Percentiles rank a stretch among this genome's conserved stretches.
These are phyloP conservation scores for Delia radicum DNA, from an alignment of 1,140 invertebrate genomes.

Conservation along the genomic window DNA sequence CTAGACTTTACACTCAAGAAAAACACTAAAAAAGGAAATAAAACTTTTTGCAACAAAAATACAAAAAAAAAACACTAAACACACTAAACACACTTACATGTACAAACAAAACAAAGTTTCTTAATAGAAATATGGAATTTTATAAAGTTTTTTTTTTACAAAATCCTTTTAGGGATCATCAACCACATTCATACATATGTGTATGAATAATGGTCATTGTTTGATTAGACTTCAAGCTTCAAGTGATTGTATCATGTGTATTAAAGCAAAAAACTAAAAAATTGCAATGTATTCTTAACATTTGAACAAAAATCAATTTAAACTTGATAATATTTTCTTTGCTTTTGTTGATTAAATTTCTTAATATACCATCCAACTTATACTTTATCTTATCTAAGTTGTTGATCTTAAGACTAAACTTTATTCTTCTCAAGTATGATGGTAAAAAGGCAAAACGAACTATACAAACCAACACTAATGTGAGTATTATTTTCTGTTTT, in stretches of 20 bases:
- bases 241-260: no score
- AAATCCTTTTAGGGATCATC: not conserved
- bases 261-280: not conserved
- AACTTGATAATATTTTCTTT: not conserved
- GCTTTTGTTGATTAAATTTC: not conserved
- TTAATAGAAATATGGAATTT: not conserved
- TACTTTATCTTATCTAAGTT: not conserved
- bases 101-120: not conserved
- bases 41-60: not conserved
- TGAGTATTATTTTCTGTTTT: not conserved
- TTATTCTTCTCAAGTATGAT: not conserved
- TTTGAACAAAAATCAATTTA: not conserved
- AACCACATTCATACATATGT: not conserved
- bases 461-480: not conserved
- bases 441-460: not conserved
- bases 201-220: not conserved
- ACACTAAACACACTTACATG: not conserved
- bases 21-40: no score
- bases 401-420: not conserved
- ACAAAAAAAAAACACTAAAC: not conserved
- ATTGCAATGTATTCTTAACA: not conserved
- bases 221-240: not conserved
- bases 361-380: not conserved
- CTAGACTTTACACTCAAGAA: no score
- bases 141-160: not conserved